Evolutionary conservation across 2,888 invertebrate genomes (phyloP).

Genomic region (Ditylenchus weischeri): DNA sequence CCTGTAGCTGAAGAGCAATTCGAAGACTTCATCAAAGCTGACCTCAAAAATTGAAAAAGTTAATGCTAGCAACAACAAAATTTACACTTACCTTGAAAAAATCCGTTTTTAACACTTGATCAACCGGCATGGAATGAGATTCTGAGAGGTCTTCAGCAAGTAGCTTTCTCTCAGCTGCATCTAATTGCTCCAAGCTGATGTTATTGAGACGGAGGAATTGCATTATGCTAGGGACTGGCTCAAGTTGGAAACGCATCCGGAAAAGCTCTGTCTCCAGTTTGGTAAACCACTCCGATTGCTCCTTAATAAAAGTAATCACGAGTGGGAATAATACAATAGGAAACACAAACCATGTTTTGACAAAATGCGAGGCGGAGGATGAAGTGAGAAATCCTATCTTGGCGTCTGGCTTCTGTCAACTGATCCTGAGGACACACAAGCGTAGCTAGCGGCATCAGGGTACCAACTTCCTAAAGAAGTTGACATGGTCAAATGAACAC

Average conservation of each 20-base stretch:
- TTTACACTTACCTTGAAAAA: slow-evolving; percentile 37
- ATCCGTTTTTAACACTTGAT: slow-evolving; percentile 14
- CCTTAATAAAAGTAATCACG: slow-evolving; percentile 58
- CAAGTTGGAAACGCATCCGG: slow-evolving; percentile 63
- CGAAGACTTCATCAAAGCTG: slow-evolving; percentile 77
- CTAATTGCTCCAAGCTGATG: slow-evolving; percentile 43
- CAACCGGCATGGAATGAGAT: slow-evolving; percentile 14
- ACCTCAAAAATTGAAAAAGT: slow-evolving; percentile 50
- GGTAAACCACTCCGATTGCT: slow-evolving; percentile 82
- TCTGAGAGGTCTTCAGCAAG: slow-evolving; percentile 24
- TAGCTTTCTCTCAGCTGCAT: slow-evolving; percentile 2
- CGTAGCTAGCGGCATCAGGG: slow-evolving; percentile 27
- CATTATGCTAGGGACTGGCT: slow-evolving; percentile 16
- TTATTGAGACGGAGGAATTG: slow-evolving; percentile 45
- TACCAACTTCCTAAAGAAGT: slow-evolving; percentile 26
- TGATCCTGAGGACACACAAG: slow-evolving; percentile 10
- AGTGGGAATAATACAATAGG: not conserved
- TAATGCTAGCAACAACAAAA: not conserved
- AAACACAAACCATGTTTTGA: slow-evolving; percentile 64
- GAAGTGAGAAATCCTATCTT: slow-evolving; percentile 87
- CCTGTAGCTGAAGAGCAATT: slow-evolving; percentile 75
- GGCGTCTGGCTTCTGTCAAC: slow-evolving; percentile 27
- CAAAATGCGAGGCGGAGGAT: slow-evolving; percentile 87
- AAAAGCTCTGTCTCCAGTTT: slow-evolving; percentile 84
- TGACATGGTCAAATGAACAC: not conserved